Percentiles rank a stretch among this genome's conserved stretches.
Conservation (phyloP, 64 coral and sea anemone genomes). For the Actinia tenebrosa region DNA sequence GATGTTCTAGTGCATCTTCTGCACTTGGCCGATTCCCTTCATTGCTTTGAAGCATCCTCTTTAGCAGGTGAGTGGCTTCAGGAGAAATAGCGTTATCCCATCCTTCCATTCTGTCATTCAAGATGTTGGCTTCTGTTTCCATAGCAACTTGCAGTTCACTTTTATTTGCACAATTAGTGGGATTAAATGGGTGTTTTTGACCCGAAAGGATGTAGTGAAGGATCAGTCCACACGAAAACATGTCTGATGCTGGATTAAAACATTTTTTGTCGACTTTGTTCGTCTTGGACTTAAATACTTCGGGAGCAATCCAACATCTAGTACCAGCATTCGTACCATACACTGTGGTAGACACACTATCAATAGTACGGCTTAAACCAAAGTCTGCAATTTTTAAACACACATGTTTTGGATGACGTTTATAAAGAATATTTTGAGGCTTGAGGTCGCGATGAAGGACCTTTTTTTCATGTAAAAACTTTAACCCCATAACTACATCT, state of each 20-base stretch:
- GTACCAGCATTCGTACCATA: conserved; percentile 36
- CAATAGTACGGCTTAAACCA: conserved; percentile 41
- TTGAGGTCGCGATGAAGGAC: conserved; percentile 11
- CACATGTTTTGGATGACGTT: no score
- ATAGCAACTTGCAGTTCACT: no score
- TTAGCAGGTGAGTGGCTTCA: no score
- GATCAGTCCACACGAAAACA: conserved; percentile 24
- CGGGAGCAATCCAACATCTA: conserved; percentile 68
- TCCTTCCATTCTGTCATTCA: background rate
- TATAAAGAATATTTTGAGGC: no score
- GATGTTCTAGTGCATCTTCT: no score
- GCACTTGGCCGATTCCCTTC: no score
- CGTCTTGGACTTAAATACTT: conserved; percentile 10
- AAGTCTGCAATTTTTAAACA: conserved; percentile 29
- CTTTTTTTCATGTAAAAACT: conserved; percentile 31
- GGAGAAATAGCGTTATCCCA: background rate
- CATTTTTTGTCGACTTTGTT: background rate
- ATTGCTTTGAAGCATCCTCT: no score
- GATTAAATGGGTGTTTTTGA: conserved; percentile 27
- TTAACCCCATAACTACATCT: conserved; percentile 44
- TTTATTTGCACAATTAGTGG: background rate
- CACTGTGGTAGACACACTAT: conserved; percentile 10
- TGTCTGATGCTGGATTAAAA: conserved; percentile 21
- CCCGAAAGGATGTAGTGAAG: conserved; percentile 20
- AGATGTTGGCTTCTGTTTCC: no score